Evolutionary conservation across 2,888 invertebrate genomes (phyloP), one percentile per base, ranked within the genome.

Genomic region (Morpho helenor): DNA sequence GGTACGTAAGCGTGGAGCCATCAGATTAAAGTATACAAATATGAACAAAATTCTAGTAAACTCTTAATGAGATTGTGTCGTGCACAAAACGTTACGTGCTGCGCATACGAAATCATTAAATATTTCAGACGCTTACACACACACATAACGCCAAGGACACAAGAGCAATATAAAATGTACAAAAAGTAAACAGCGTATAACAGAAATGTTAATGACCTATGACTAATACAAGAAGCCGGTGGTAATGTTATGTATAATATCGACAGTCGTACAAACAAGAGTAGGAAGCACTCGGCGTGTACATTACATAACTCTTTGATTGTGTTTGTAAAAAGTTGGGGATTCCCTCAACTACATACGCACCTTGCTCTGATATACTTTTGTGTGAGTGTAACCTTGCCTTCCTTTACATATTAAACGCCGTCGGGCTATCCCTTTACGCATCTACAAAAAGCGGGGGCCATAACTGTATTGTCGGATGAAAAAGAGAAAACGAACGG

Each of bases 291-390:
- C 76, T 71, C 73, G 68, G 76, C 86, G 83, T 87, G 80, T 87
- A 87, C 87, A 87, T 89, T 89, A 89, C 89, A 90, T 89, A 90
- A 90, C 87, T 87, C 89, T 89, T 87, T 89, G 89, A 89, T 89
- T 90, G 89, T 89, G 90, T 90, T 88, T 84, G 88, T 90, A 90
- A 90, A 90, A 90, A 89, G 84, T 88, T 87, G 90, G 90, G 89
- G 87, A 90, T 86, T 87, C 90, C 90, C 90, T 85, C 83, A 75
- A 88, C 85, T 83, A 89, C 90, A 87, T 77, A 75, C 84, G 79
- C 85, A 84, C 79, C 81, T 83, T 79, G 82, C 80, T 82, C 81
- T 73, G 77, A 83, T 79, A 79, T 76, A 71, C 64, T 64, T 63
- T 62, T 63, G 87, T 89, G 89, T 87, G 88, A 69, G 87, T 84